A percentile compares a stretch with the other conserved stretches of the same genome.
phyloP scores from a whole-genome alignment of 2,888 invertebrate species.

The Drosophila silvestris region DNA sequence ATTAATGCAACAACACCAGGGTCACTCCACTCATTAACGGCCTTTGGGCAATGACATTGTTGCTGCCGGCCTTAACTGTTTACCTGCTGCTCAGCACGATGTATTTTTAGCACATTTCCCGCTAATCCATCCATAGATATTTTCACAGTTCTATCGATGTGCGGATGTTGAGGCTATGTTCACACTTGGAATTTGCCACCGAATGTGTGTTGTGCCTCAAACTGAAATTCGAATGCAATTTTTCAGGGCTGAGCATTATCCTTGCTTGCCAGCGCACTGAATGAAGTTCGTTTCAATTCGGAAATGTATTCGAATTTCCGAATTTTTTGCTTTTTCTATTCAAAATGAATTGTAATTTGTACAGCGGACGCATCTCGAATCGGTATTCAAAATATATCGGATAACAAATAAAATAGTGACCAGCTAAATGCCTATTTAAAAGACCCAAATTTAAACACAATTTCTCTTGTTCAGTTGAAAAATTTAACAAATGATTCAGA shows the following conservation, averaged over 20 bases:
- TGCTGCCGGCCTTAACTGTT: constrained; percentile 19
- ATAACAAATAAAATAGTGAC: not conserved
- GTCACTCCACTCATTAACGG: constrained; percentile 31
- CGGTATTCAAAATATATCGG: not conserved
- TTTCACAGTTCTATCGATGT: not conserved
- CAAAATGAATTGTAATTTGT: not conserved
- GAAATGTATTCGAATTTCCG: not conserved
- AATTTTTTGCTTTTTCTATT: not conserved
- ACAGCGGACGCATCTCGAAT: not conserved
- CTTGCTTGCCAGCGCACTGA: not conserved
- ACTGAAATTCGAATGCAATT: not conserved
- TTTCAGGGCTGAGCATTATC: not conserved
- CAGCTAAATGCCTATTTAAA: not conserved
- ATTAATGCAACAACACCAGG: constrained; percentile 32
- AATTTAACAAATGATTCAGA: not conserved
- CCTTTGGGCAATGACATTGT: constrained; percentile 42
- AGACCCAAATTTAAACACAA: not conserved
- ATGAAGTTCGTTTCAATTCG: not conserved
- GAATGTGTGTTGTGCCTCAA: constrained; percentile 5
- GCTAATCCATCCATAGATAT: not conserved
- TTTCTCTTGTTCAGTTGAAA: not conserved
- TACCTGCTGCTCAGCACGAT: constrained; percentile 6
- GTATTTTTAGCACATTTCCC: not conserved
- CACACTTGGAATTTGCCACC: not conserved
- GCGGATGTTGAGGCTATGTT: constrained; percentile 14